Evolutionary conservation across 2,113 vertebrate species (phyloP).

Genomic region (Pseudorhombus dupliciocellatus): DNA sequence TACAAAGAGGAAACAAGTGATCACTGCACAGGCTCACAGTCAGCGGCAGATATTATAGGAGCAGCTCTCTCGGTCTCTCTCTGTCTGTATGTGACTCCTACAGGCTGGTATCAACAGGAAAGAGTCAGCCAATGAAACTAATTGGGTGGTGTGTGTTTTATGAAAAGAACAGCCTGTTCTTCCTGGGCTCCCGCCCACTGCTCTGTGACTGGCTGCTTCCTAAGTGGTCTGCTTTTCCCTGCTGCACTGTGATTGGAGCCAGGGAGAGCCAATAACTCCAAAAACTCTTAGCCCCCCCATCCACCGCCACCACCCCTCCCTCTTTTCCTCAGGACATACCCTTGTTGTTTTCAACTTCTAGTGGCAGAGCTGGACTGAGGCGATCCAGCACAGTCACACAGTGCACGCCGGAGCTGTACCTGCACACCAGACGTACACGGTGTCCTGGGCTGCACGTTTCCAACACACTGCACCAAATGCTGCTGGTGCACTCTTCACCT

Average conservation of each 20-base stretch:
- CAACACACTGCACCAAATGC: not conserved
- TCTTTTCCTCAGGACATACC: slow-evolving; percentile 72
- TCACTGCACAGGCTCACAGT: slow-evolving; percentile 23
- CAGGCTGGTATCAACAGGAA: slow-evolving; percentile 78
- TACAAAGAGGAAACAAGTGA: slow-evolving; percentile 30
- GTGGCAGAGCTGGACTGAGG: slow-evolving; percentile 45
- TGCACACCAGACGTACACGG: not conserved
- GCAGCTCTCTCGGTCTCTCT: slow-evolving; percentile 32
- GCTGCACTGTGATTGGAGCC: slow-evolving; percentile 73
- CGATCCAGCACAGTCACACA: slow-evolving; percentile 27
- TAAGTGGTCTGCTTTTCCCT: slow-evolving; percentile 81
- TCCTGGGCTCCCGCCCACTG: slow-evolving; percentile 60
- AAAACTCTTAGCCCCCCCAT: slow-evolving; percentile 5
- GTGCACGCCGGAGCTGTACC: slow-evolving; percentile 27
- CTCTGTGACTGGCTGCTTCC: slow-evolving; percentile 69
- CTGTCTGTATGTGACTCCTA: slow-evolving; percentile 53
- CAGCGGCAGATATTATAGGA: slow-evolving; percentile 29
- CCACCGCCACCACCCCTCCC: not conserved
- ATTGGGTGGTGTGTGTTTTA: slow-evolving; percentile 75
- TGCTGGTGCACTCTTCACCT: not conserved
- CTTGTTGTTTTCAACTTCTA: slow-evolving; percentile 77
- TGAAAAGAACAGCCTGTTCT: slow-evolving; percentile 82
- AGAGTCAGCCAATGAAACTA: slow-evolving; percentile 77
- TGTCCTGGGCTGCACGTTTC: slow-evolving; percentile 2
- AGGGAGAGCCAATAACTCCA: slow-evolving; percentile 61